Evolutionary conservation across 2,113 vertebrate genomes (phyloP), one percentile per base, ranked within the genome.

Genomic region (Amblyornis subalaris): DNA sequence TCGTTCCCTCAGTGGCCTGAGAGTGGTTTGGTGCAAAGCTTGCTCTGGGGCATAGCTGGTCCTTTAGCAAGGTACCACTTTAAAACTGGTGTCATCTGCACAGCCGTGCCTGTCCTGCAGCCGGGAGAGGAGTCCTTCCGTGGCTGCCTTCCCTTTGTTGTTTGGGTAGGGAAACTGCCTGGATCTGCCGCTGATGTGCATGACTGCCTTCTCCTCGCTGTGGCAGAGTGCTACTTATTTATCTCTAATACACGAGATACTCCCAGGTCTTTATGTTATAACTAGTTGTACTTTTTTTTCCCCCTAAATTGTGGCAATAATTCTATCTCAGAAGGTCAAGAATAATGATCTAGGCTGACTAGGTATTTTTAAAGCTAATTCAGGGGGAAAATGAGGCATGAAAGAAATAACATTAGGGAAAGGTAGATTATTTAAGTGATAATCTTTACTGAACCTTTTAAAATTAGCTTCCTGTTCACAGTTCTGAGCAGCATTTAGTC

Each of bases 361-460:
- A 48, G 44, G 16, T 81, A 26, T 93, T 95, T 94, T 89, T 75
- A 82, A 89, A 95, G 35, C 36, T 94, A 82, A 82, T 87, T 57
- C 82, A 87, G 48, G 22, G 33, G 45, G 74, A 9, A 89, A 93
- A 80, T 88, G 85, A 93, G 35, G 71, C 67, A 17, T 95, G 78
- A 94, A 96, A 70, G 67, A 85, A 95, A 48, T 79, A 85, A 64
- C 50, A 73, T 14, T 79, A 81, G 26, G 38, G 48, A 88, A 44
- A 77, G 31, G 48, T 72, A 80, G 88, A 71, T 82, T 4, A 64
- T 85, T 91, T 76, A 76, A 88, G 69, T 80, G 47, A 80, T 95
- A 45, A 84, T 73, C 62, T 86, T 88, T 70, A 77, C 64, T 66
- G 45, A 76, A 77, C 51, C 31, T 71, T 90, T 67, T 42, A 88